Conservation (phyloP, 2,888 invertebrate species). For the Meiosimyza platycephala region DNA sequence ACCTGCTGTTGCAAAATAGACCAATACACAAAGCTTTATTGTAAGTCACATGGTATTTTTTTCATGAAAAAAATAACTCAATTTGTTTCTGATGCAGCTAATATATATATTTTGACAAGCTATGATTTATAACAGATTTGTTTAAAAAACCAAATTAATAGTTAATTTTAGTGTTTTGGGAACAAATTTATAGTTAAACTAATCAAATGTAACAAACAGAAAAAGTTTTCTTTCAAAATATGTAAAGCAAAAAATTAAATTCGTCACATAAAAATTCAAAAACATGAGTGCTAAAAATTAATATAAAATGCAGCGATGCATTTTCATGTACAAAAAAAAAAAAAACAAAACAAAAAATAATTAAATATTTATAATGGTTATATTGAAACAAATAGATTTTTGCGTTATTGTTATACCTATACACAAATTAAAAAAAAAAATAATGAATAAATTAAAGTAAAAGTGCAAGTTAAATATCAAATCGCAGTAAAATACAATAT, state of each 20-base stretch:
- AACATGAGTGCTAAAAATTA: no score
- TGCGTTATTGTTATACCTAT: constrained; percentile 13
- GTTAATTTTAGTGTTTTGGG: constrained; percentile 59
- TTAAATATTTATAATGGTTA: constrained; percentile 7
- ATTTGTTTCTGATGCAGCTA: no score
- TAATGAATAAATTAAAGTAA: constrained; percentile 31
- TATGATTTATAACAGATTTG: not conserved
- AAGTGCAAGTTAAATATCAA: constrained; percentile 22
- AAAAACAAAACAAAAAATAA: not conserved
- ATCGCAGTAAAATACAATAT: no score
- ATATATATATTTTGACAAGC: constrained; percentile 26
- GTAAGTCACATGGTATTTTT: no score
- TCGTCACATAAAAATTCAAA: no score
- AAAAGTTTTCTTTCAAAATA: constrained; percentile 5
- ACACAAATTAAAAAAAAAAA: constrained; percentile 17
- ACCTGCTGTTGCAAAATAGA: no score
- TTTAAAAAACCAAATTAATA: not conserved
- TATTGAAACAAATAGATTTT: constrained; percentile 3
- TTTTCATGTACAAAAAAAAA: constrained; percentile 14
- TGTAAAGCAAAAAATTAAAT: no score
- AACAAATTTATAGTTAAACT: constrained; percentile 64
- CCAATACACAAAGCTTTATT: no score
- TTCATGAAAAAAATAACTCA: no score
- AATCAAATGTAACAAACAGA: constrained; percentile 39
- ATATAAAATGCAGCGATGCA: not conserved